phyloP scores from a whole-genome alignment of 2,888 invertebrate genomes.

The Phytoseiulus persimilis region DNA sequence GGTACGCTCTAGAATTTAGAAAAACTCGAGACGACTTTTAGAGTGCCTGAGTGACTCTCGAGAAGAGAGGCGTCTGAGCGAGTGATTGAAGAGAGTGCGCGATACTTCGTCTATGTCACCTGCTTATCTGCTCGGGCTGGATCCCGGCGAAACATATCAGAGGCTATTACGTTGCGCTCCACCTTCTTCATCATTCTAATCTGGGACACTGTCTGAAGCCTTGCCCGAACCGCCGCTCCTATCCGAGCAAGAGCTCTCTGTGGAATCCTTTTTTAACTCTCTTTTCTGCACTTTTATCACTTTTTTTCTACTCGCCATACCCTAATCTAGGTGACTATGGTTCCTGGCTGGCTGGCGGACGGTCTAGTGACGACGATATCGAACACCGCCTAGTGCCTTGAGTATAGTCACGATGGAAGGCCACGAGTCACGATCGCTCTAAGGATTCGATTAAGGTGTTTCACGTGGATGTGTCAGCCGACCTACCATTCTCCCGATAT shows the following conservation, averaged over 20 bases:
- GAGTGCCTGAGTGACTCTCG: background rate
- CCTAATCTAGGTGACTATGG: background rate
- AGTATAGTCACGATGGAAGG: background rate
- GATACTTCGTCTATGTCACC: slow-evolving; percentile 5
- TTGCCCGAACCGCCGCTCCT: background rate
- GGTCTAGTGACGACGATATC: background rate
- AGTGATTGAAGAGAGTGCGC: background rate
- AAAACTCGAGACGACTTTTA: background rate
- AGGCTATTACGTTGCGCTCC: slow-evolving; percentile 5
- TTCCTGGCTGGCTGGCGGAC: background rate
- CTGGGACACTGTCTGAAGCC: background rate
- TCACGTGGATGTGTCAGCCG: background rate
- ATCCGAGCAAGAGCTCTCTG: background rate
- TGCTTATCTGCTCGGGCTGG: background rate
- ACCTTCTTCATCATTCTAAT: slow-evolving; percentile 5
- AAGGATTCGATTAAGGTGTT: background rate
- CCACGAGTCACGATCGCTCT: background rate
- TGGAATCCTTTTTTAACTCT: background rate
- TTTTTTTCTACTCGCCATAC: background rate
- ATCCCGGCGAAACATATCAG: slow-evolving; percentile 5
- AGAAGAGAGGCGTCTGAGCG: background rate
- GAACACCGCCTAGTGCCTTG: background rate
- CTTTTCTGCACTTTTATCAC: background rate
- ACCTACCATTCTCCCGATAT: background rate
- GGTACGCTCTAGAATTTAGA: no score